A percentile compares a stretch with the other conserved stretches of the same genome.
phyloP scores from a whole-genome alignment of 2,888 invertebrate genomes.

The Amorpha juglandis region DNA sequence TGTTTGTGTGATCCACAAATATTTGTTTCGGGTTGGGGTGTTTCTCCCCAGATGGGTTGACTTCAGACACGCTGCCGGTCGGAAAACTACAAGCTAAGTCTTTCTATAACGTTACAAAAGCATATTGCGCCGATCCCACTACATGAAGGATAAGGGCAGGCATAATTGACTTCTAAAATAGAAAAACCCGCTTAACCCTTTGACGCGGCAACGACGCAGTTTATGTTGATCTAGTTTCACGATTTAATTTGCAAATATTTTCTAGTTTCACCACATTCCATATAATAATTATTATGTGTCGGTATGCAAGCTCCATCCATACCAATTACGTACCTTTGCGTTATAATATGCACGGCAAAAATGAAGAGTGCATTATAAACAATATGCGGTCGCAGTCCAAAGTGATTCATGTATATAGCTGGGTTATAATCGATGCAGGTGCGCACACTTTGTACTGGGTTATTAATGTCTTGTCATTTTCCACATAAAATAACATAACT shows the following conservation, averaged over 20 bases:
- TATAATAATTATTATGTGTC: constrained; percentile 62
- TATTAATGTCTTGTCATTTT: constrained; percentile 49
- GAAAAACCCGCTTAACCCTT: background rate
- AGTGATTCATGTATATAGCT: constrained; percentile 34
- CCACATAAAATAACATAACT: constrained; percentile 37
- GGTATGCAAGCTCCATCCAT: constrained; percentile 66
- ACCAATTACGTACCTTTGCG: constrained; percentile 56
- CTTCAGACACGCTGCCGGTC: too few species aligned
- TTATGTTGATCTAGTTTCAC: constrained; percentile 54
- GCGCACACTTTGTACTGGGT: constrained; percentile 47
- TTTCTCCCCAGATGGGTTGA: too few species aligned
- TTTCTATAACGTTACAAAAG: too few species aligned
- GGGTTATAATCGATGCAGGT: constrained; percentile 46
- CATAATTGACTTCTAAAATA: constrained; percentile 2
- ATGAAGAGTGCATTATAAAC: constrained; percentile 38
- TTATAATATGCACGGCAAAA: constrained; percentile 43
- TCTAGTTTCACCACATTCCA: constrained; percentile 76
- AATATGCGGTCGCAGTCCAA: constrained; percentile 25
- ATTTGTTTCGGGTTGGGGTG: too few species aligned
- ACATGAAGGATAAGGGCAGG: too few species aligned
- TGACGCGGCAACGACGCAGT: constrained; percentile 42
- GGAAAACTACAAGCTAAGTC: too few species aligned
- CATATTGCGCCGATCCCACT: too few species aligned
- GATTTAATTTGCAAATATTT: constrained; percentile 64
- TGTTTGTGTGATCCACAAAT: too few species aligned